Conservation (phyloP, 2,113 vertebrate genomes). For the Eulemur rufifrons region DNA sequence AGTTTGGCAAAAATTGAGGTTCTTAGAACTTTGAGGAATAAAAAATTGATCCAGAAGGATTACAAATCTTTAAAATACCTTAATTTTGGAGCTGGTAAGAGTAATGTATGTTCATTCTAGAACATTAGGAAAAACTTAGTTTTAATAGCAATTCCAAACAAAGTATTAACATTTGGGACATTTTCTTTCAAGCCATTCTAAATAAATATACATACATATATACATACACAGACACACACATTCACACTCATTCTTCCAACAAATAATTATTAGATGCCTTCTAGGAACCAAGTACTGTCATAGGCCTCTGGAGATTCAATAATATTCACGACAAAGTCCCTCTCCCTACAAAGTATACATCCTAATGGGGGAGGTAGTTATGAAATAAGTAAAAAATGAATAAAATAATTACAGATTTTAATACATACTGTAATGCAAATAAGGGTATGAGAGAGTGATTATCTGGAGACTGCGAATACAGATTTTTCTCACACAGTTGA, state of each 20-base stretch:
- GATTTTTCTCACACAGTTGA: not conserved
- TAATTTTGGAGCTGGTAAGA: not conserved
- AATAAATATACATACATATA: not conserved
- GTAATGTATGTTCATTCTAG: not conserved
- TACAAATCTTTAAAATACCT: not conserved
- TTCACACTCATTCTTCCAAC: not conserved
- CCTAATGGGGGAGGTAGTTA: not conserved
- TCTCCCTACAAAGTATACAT: not conserved
- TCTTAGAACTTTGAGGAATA: slow-evolving; percentile 27
- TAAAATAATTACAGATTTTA: not conserved
- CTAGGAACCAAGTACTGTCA: not conserved
- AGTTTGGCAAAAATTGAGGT: not conserved
- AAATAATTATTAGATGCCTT: not conserved
- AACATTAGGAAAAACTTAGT: not conserved
- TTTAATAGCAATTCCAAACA: not conserved
- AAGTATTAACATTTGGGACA: not conserved
- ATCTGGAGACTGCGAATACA: not conserved
- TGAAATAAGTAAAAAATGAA: slow-evolving; percentile 12
- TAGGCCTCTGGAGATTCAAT: not conserved
- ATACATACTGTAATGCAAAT: not conserved
- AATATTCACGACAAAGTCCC: not conserved
- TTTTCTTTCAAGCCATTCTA: not conserved
- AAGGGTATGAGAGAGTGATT: not conserved
- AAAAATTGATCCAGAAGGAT: not conserved
- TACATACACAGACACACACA: too few species aligned